These are phyloP conservation scores for Camptogramma bilineatum DNA, from an alignment of 2,888 invertebrate species.

Conservation along the genomic window DNA sequence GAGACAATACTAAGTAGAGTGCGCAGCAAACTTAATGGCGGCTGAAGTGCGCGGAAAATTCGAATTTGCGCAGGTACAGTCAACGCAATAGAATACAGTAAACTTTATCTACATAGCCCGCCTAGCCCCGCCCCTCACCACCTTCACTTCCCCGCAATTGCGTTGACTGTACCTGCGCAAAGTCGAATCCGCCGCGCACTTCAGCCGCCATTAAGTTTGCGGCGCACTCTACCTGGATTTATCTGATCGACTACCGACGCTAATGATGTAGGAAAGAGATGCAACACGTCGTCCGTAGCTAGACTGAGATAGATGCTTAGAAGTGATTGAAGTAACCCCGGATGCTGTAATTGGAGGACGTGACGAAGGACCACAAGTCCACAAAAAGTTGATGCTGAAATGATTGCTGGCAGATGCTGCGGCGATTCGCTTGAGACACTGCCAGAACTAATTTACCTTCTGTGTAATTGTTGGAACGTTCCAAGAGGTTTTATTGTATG, in stretches of 20 bases:
- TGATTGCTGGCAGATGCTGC: constrained; percentile 20
- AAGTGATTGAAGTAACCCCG: constrained; percentile 21
- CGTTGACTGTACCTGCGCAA: too few species aligned
- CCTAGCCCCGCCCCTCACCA: too few species aligned
- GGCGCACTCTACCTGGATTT: constrained; percentile 27
- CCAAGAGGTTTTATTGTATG: constrained; percentile 5
- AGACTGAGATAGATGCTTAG: constrained; percentile 17
- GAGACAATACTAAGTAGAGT: constrained; percentile 32
- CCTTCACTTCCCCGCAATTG: too few species aligned
- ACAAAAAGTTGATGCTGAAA: constrained; percentile 31
- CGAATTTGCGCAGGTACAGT: too few species aligned
- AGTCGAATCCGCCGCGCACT: too few species aligned
- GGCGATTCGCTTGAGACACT: constrained; percentile 23
- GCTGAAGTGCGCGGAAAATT: too few species aligned
- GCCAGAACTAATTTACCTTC: constrained; percentile 20
- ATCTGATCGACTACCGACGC: constrained; percentile 24
- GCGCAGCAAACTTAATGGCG: too few species aligned
- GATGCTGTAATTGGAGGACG: constrained; percentile 31
- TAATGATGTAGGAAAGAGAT: constrained; percentile 31
- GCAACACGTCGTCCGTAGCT: constrained; percentile 4
- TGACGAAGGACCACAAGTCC: constrained; percentile 18
- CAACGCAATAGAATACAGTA: too few species aligned
- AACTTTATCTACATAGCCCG: too few species aligned
- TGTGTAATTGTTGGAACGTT: constrained; percentile 25
- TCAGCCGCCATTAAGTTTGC: too few species aligned